Evolutionary conservation across 1,140 invertebrate species (phyloP).

Genomic region (Oedothorax gibbosus): DNA sequence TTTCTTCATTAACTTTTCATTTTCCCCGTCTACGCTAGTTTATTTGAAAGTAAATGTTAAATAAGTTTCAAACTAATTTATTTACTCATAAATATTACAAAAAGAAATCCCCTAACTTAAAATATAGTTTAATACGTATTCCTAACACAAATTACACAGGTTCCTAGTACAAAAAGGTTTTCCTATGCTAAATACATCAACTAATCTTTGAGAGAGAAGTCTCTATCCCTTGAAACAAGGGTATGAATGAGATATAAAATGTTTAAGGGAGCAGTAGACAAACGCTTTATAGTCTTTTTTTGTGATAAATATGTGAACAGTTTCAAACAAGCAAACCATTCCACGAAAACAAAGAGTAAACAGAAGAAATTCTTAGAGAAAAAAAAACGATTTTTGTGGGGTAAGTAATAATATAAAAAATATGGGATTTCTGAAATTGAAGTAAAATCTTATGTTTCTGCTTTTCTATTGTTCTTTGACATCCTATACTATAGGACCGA

Average conservation of each 20-base stretch:
- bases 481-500: slow-evolving; percentile 46
- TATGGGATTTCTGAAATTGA: slow-evolving; percentile 20
- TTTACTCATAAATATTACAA: too few relatives aligned
- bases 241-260: neutral
- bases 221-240: neutral
- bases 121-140: too few relatives aligned
- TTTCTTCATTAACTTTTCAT: too few relatives aligned
- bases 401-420: slow-evolving; percentile 40
- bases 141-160: neutral
- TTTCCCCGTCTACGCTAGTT: too few relatives aligned
- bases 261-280: slow-evolving; percentile 32
- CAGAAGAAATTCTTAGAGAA: neutral
- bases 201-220: neutral
- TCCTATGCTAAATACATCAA: neutral
- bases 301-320: slow-evolving; percentile 51
- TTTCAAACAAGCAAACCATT: slow-evolving; percentile 37
- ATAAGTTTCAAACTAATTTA: too few relatives aligned
- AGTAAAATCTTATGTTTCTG: slow-evolving; percentile 39
- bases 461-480: slow-evolving; percentile 51
- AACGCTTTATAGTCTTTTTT: slow-evolving; percentile 4
- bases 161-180: too few relatives aligned
- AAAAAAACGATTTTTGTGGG: slow-evolving; percentile 32
- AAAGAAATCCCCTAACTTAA: too few relatives aligned
- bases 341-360: slow-evolving; percentile 37
- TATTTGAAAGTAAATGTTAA: too few relatives aligned